phyloP scores from a whole-genome alignment of 2,888 invertebrate genomes.

The Xylota sylvarum region DNA sequence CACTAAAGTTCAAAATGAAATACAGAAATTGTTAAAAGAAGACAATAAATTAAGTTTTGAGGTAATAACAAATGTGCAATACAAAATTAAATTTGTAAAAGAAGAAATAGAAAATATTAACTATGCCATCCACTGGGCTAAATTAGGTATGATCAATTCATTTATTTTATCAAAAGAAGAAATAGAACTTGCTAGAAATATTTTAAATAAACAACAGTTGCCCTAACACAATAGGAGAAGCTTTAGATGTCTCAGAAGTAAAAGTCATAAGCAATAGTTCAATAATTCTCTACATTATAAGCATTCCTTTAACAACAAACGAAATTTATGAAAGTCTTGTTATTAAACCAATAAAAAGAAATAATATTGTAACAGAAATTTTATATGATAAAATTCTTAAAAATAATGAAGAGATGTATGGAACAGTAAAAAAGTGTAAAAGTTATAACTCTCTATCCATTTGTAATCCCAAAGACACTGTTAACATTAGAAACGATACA shows the following conservation, averaged over 20 bases:
- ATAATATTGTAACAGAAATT: no score
- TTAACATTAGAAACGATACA: conserved; percentile 26
- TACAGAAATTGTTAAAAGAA: no score
- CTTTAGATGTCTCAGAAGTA: conserved; percentile 39
- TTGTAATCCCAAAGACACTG: conserved; percentile 12
- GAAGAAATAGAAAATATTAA: conserved; percentile 33
- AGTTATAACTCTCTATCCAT: conserved; percentile 25
- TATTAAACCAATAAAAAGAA: conserved; percentile 30
- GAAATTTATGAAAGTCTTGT: not conserved
- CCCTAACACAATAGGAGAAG: conserved; percentile 44
- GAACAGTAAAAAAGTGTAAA: conserved; percentile 26
- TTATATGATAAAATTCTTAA: conserved; percentile 3
- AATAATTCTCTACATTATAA: conserved; percentile 35
- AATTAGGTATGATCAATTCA: conserved; percentile 36
- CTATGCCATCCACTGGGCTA: conserved; percentile 47
- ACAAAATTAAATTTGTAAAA: conserved; percentile 36
- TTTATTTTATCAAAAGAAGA: conserved; percentile 36
- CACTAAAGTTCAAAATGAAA: not conserved
- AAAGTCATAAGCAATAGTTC: conserved; percentile 36
- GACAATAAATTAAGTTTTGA: conserved; percentile 7
- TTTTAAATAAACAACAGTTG: conserved; percentile 40
- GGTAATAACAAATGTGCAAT: no score
- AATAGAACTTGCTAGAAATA: not conserved
- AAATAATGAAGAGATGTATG: conserved; percentile 30
- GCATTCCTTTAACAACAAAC: conserved; percentile 32